These are phyloP conservation scores for Pomacea maculata DNA, from an alignment of 1,140 invertebrate species.

Conservation along the genomic window DNA sequence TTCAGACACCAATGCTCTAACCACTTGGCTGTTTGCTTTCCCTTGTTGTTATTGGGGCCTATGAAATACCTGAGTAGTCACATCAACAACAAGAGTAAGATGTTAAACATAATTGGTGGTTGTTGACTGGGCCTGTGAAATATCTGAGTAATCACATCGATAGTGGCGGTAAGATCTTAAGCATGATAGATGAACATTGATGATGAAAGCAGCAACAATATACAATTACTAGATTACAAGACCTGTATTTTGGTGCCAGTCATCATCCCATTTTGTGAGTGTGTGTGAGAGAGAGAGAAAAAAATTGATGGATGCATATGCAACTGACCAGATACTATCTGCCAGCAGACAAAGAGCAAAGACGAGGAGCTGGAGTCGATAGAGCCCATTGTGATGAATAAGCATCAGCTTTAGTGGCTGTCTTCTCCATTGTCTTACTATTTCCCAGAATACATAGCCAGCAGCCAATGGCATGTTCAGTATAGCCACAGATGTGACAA, in stretches of 20 bases:
- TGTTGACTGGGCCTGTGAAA: slow-evolving; percentile 15
- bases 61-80: not conserved
- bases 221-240: too few relatives aligned
- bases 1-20: too few relatives aligned
- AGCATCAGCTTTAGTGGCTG: slow-evolving; percentile 11
- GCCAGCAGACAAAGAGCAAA: slow-evolving; percentile 37
- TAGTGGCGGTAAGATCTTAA: too few relatives aligned
- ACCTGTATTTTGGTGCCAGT: too few relatives aligned
- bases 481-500: not conserved
- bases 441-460: not conserved
- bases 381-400: slow-evolving; percentile 38
- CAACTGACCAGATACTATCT: slow-evolving; percentile 33
- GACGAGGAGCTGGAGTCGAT: slow-evolving; percentile 37
- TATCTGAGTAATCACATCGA: too few relatives aligned
- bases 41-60: not conserved
- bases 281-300: too few relatives aligned
- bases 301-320: not conserved
- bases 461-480: slow-evolving; percentile 5
- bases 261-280: too few relatives aligned
- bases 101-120: slow-evolving; percentile 5
- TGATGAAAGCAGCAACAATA: too few relatives aligned
- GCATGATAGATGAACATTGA: too few relatives aligned
- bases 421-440: not conserved
- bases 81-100: too few relatives aligned
- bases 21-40: too few relatives aligned